Evolutionary conservation across 2,888 invertebrate species (phyloP).

Genomic region (Agriopis marginaria): DNA sequence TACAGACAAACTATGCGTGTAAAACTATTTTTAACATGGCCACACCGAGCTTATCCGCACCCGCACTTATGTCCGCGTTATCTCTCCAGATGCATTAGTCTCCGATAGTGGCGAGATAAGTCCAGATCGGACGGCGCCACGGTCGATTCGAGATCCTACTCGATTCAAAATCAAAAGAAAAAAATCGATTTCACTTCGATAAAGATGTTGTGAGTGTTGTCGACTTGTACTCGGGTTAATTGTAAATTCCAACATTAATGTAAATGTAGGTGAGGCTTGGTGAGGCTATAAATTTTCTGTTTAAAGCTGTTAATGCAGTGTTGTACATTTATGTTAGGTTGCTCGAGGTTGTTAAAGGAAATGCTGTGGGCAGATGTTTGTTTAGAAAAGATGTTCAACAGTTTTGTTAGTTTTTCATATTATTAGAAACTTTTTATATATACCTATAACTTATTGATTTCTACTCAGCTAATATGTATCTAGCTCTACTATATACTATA

Average conservation of each 20-base stretch:
- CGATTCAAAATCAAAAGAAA: slow-evolving; percentile 81
- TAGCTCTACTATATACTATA: neutral
- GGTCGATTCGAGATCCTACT: slow-evolving; percentile 79
- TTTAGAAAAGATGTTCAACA: slow-evolving; percentile 6
- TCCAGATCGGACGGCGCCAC: slow-evolving; percentile 84
- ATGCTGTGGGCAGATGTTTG: slow-evolving; percentile 8
- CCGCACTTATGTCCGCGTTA: slow-evolving; percentile 82
- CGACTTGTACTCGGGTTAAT: slow-evolving; percentile 68
- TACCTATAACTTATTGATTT: neutral
- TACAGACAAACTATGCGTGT: slow-evolving; percentile 79
- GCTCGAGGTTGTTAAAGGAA: slow-evolving; percentile 15
- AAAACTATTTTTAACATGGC: slow-evolving; percentile 85
- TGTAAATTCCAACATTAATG: slow-evolving; percentile 77
- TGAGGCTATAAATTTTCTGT: slow-evolving; percentile 61
- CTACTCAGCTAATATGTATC: neutral
- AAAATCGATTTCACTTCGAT: slow-evolving; percentile 77
- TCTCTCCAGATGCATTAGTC: slow-evolving; percentile 84
- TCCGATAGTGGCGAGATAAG: slow-evolving; percentile 83
- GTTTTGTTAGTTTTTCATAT: neutral
- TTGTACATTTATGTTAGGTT: slow-evolving; percentile 52
- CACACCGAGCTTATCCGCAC: slow-evolving; percentile 84
- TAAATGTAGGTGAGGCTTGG: slow-evolving; percentile 58
- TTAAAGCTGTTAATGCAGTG: slow-evolving; percentile 54
- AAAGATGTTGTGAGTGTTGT: slow-evolving; percentile 82
- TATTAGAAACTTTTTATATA: neutral